Evolutionary conservation across 2,888 invertebrate genomes (phyloP), one percentile per base, ranked within the genome.

Genomic region (Sarcophaga rosellei): DNA sequence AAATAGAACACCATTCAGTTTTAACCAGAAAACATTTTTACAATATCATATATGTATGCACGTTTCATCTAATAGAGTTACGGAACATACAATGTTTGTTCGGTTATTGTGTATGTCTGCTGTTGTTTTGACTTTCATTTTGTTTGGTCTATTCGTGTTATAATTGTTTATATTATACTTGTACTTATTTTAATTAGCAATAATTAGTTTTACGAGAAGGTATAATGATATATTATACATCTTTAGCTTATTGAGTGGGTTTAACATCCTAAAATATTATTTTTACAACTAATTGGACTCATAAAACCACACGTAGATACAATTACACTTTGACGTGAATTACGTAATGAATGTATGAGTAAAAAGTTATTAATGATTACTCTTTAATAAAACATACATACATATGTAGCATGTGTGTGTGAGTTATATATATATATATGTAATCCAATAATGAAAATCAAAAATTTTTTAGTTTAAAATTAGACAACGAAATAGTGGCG

Each of bases 401-500:
- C 74, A 63, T 17, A 25, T 25, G 57, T 65, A 25, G 45, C 25
- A 69, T 25, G 44, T 47, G 25, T 21, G 4, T 23, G 20, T 62
- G 45, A 62, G 21, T 62, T 44, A 68, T 11, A 35, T 35, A n/a
- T n/a, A n/a, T n/a, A n/a, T n/a, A n/a, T n/a, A n/a, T n/a, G 10
- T 8, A 17, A 15, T n/a, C 57, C 15, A 23, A 75, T 21, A 62
- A 73, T 6, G 44, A 74, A 20, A 23, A 62, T 25, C 25, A 57
- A 63, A 53, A 44, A 76, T 80, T 59, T 65, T 73, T 20, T 15
- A 8, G 66, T 59, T 66, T 82, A 66, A 77, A 82, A 77, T 72
- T 77, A 82, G 72, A 82, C 4, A 76, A 82, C 80, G 74, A 68
- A 61, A 83, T 62, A n/a, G 20, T 73, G 83, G 78, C 83, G 83